These are phyloP conservation scores for human (Homo sapiens) DNA, from an alignment of 2,113 vertebrate species.

Conservation along the genomic window DNA sequence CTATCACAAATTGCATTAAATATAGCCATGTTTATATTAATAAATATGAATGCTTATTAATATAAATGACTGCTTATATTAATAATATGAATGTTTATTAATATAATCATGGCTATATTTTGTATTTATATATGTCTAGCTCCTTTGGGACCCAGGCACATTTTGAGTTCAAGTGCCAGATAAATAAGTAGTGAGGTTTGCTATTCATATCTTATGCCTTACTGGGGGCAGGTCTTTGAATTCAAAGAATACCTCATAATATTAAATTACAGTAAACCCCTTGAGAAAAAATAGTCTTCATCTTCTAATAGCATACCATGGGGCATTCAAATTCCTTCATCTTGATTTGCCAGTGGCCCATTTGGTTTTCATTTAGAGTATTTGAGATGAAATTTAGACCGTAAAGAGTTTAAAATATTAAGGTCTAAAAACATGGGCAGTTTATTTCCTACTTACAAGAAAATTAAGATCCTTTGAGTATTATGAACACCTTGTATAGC, in stretches of 20 bases:
- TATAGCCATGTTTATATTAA: background rate
- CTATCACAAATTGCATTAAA: background rate
- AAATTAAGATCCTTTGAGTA: constrained; percentile 19
- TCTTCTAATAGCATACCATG: background rate
- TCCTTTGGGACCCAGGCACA: background rate
- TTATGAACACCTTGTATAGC: background rate
- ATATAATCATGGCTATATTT: background rate
- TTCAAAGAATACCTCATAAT: background rate
- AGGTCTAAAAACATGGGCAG: background rate
- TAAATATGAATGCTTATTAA: background rate
- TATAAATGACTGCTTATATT: no score
- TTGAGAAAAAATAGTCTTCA: background rate
- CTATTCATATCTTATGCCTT: background rate
- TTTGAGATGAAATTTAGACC: constrained; percentile 5
- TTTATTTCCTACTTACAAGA: background rate
- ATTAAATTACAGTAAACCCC: background rate
- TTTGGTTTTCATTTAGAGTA: constrained; percentile 32
- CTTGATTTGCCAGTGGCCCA: background rate
- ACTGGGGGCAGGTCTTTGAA: background rate
- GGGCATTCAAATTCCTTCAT: background rate
- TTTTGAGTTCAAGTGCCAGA: background rate
- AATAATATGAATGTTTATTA: background rate
- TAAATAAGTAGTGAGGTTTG: background rate
- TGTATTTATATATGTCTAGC: background rate
- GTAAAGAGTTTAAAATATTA: constrained; percentile 31